Conservation (phyloP, 2,888 invertebrate genomes). For the Cryptus armator region DNA sequence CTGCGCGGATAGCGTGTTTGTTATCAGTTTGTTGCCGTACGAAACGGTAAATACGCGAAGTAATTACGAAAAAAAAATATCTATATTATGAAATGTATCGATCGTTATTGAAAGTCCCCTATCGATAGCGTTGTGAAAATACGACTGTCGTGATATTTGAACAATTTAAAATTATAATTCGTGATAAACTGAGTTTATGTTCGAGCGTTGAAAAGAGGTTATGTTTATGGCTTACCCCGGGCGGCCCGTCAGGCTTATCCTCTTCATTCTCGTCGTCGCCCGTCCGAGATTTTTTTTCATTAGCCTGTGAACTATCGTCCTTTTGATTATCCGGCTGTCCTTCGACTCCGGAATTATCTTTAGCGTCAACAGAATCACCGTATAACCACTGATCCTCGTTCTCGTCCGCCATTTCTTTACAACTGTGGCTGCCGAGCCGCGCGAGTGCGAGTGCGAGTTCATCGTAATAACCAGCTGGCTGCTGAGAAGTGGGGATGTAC, state of each 20-base stretch:
- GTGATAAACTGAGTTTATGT: not conserved
- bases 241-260: slow-evolving; percentile 62
- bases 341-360: slow-evolving; percentile 80
- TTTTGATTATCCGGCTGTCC: slow-evolving; percentile 78
- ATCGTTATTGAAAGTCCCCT: too few species aligned
- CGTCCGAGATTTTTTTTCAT: slow-evolving; percentile 77
- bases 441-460: too few species aligned
- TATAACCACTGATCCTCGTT: slow-evolving; percentile 96
- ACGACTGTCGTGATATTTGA: not conserved
- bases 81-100: not conserved
- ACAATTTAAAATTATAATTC: not conserved
- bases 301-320: slow-evolving; percentile 75
- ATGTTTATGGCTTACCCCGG: slow-evolving; percentile 76
- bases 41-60: not conserved
- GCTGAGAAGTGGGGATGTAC: too few species aligned
- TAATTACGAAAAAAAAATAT: not conserved
- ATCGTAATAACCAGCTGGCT: too few species aligned
- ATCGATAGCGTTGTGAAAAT: not conserved
- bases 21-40: not conserved
- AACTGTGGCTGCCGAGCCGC: not conserved
- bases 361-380: slow-evolving; percentile 89
- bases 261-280: slow-evolving; percentile 75
- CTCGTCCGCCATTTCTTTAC: slow-evolving; percentile 88
- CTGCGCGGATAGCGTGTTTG: slow-evolving; percentile 13
- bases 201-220: slow-evolving; percentile 74